Conservation (phyloP, 2,888 invertebrate genomes). For the Troides oblongomaculatus region DNA sequence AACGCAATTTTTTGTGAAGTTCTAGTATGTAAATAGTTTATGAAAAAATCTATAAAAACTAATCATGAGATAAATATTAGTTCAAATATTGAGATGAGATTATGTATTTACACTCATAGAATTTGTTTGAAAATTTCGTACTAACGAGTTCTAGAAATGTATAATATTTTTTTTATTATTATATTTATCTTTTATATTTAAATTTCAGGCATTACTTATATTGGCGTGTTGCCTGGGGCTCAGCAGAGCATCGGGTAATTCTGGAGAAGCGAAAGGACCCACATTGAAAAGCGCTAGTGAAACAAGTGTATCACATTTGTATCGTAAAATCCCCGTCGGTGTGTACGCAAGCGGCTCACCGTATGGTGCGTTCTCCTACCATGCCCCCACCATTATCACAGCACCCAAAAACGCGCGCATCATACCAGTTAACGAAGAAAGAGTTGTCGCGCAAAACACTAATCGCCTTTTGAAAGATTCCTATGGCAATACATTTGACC, state of each 20-base stretch:
- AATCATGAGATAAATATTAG: too few species aligned
- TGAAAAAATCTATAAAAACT: too few species aligned
- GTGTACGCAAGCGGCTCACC: conserved; percentile 67
- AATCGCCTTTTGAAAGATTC: conserved; percentile 65
- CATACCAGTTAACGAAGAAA: conserved; percentile 55
- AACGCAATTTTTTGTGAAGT: not conserved
- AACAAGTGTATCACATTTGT: conserved; percentile 59
- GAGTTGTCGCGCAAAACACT: conserved; percentile 47
- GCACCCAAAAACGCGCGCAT: conserved; percentile 51
- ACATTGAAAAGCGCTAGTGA: conserved; percentile 41
- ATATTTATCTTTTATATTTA: conserved; percentile 33
- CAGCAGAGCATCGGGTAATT: conserved; percentile 44
- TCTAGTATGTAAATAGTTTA: not conserved
- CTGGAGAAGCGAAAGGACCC: conserved; percentile 28
- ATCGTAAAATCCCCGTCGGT: conserved; percentile 54
- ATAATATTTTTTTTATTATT: too few species aligned
- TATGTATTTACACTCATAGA: too few species aligned
- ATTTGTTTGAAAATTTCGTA: too few species aligned
- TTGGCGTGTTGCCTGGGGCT: conserved; percentile 56
- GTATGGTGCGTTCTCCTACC: conserved; percentile 62
- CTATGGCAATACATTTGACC: conserved; percentile 64
- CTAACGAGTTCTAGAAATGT: too few species aligned
- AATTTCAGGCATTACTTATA: conserved; percentile 57
- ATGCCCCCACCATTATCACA: conserved; percentile 49
- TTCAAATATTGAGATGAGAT: too few species aligned